A percentile compares a stretch with the other conserved stretches of the same genome.
Evolutionary conservation across 1,140 invertebrate genomes (phyloP).

Genomic region (Anagrus nilaparvatae): DNA sequence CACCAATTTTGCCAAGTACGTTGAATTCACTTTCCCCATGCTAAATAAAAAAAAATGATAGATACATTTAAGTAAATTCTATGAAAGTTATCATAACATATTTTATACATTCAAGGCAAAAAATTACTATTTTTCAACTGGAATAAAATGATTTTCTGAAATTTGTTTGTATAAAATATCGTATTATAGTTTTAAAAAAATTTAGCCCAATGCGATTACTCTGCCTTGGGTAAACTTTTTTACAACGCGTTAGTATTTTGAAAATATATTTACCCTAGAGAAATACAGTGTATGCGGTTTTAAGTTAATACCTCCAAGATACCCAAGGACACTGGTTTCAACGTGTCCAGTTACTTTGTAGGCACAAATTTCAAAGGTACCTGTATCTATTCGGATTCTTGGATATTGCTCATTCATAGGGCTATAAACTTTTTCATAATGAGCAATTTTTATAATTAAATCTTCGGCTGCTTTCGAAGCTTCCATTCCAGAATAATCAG

Average conservation of each 20-base stretch:
- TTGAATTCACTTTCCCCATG: constrained; percentile 92
- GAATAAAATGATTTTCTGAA: too few species aligned
- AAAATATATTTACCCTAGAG: constrained; percentile 49
- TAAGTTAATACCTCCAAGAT: constrained; percentile 64
- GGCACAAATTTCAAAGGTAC: constrained; percentile 48
- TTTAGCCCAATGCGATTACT: too few species aligned
- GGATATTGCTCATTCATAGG: constrained; percentile 53
- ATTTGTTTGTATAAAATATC: too few species aligned
- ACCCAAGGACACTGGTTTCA: constrained; percentile 66
- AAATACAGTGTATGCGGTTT: constrained; percentile 64
- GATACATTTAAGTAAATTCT: neutral
- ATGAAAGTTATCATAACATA: too few species aligned
- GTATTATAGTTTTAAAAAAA: too few species aligned
- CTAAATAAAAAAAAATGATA: constrained; percentile 37
- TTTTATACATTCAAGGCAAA: too few species aligned
- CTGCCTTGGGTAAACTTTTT: too few species aligned
- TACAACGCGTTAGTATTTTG: too few species aligned
- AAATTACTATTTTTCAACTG: too few species aligned
- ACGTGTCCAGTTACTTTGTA: constrained; percentile 55
- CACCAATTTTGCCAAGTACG: constrained; percentile 80
- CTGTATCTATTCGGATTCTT: constrained; percentile 63
- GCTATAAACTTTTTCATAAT: constrained; percentile 76
- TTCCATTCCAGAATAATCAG: constrained; percentile 77
- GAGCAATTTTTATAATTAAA: constrained; percentile 71
- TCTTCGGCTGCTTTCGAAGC: constrained; percentile 67